These are phyloP conservation scores for Charina bottae DNA, from an alignment of 2,113 vertebrate genomes.

Conservation along the genomic window DNA sequence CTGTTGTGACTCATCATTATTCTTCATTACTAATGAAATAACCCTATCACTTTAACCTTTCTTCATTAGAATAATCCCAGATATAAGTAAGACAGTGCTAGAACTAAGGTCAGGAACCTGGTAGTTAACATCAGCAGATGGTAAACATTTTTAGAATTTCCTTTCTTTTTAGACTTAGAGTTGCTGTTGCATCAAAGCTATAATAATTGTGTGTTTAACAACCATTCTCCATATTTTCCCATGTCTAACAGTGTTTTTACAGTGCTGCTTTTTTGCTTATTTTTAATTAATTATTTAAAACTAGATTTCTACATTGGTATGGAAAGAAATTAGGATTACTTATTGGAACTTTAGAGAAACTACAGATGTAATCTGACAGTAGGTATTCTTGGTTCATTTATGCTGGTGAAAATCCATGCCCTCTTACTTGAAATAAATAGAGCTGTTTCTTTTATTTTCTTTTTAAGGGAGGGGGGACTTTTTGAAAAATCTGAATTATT, in stretches of 20 bases:
- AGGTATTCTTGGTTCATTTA: neutral
- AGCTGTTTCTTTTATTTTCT: neutral
- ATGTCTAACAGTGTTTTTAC: neutral
- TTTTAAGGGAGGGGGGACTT: neutral
- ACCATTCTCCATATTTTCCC: neutral
- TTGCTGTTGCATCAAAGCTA: neutral
- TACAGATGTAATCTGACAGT: neutral
- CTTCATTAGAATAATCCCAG: slow-evolving; percentile 51
- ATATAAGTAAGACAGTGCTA: slow-evolving; percentile 46
- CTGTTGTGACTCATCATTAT: slow-evolving; percentile 47
- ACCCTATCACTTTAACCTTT: slow-evolving; percentile 55
- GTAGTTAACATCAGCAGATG: slow-evolving; percentile 40
- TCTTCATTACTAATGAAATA: slow-evolving; percentile 59
- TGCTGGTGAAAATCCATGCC: neutral
- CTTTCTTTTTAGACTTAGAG: slow-evolving; percentile 4
- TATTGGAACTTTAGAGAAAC: neutral
- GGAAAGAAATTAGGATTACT: neutral
- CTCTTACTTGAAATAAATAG: neutral
- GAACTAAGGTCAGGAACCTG: slow-evolving; percentile 27
- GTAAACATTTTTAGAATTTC: slow-evolving; percentile 7
- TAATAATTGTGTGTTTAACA: slow-evolving; percentile 18
- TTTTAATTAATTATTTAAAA: neutral
- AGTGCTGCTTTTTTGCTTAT: neutral
- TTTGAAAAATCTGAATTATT: neutral
- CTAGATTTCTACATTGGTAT: neutral